These are phyloP conservation scores for Callipepla californica DNA, from an alignment of 2,113 vertebrate genomes.

Conservation along the genomic window DNA sequence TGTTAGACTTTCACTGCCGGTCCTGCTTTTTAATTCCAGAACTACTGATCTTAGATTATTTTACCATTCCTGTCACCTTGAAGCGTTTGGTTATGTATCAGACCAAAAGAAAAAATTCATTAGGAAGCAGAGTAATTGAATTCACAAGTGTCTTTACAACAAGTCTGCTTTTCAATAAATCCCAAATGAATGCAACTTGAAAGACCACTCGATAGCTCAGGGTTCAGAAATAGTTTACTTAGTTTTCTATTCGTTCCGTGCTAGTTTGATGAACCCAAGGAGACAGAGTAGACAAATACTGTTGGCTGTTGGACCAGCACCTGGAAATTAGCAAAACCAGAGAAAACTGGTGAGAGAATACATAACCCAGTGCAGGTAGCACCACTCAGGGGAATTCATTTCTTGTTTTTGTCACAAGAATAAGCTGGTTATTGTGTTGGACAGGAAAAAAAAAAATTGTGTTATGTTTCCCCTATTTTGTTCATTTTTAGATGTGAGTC, in stretches of 20 bases:
- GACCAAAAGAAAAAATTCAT: background rate
- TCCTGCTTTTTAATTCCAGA: background rate
- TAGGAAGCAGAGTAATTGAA: background rate
- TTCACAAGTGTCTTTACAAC: background rate
- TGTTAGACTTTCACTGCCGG: background rate
- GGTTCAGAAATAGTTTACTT: background rate
- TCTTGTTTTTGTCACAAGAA: background rate
- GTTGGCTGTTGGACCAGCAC: background rate
- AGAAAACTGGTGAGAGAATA: background rate
- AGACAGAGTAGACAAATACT: background rate
- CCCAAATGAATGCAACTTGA: background rate
- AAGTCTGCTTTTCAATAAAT: background rate
- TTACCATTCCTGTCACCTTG: background rate
- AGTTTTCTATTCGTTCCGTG: background rate
- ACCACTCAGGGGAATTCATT: background rate
- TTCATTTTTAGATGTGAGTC: background rate
- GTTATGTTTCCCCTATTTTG: background rate
- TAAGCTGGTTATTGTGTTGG: background rate
- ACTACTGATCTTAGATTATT: background rate
- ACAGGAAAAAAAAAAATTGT: background rate
- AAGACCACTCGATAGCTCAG: background rate
- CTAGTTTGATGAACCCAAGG: background rate
- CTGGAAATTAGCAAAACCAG: background rate
- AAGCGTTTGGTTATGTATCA: background rate
- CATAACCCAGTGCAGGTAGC: background rate